Evolutionary conservation across 2,797 vertebrate species (phyloP), one percentile per base, ranked within the genome.

Genomic region (Champsocephalus gunnari): DNA sequence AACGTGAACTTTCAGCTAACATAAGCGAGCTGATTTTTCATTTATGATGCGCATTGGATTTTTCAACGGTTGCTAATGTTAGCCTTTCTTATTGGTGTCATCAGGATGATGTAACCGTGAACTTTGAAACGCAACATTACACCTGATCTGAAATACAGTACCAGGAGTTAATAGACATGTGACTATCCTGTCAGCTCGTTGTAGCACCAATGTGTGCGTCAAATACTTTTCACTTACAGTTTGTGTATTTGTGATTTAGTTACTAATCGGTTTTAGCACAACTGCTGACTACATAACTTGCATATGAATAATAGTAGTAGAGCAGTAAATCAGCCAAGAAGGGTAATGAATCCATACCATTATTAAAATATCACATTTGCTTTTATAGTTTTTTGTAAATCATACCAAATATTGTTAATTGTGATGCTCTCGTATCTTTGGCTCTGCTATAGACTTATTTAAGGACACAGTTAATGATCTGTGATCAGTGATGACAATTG

Each of bases 1-100:
- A 24, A 58, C 32, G 12, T 44, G 13, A 85, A 88, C 73, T 87
- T 86, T 82, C 1, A 55, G 49, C 44, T 77, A 21, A 51, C 28
- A 11, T 11, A 8, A 51, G 55, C 41, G 2, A 55, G 8, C 19
- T 51, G 2, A 12, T 12, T 48, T 61, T n/a, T 28, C 1, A 14
- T 47, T 19, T 21, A 3, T 32, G 3, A 17, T 2, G 9, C 28
- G 49, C 0, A 6, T 11, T 78, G 53, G 21, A 19, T n/a, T 61
- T 19, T n/a, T 53, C 43, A 3, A 24, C 0, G 6, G 24, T 9
- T 51, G n/a, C 17, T 59, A 50, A 81, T 7, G 47, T 47, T 57
- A 73, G 58, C 51, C 1, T 54, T 66, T 13, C 21, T 12, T 13
- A 53, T 13, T 3, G 5, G 24, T 34, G 34, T 12, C 2, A 9